Evolutionary conservation across 1,140 invertebrate genomes (phyloP).

Genomic region (Pogonus chalceus): DNA sequence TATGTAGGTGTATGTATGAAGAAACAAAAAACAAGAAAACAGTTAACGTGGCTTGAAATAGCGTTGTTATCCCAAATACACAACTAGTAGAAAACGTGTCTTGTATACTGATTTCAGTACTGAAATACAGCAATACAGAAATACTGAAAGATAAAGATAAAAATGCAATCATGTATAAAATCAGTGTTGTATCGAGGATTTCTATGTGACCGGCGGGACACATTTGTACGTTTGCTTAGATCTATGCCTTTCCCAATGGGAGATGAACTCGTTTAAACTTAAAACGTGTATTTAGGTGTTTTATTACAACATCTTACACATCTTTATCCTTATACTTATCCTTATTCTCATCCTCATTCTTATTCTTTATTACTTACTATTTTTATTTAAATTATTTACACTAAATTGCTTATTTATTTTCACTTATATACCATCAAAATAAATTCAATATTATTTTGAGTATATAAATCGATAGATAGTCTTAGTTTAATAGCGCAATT

Average conservation of each 20-base stretch:
- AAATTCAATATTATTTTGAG: too few relatives aligned
- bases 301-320: too few relatives aligned
- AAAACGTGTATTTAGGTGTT: slow-evolving; percentile 38
- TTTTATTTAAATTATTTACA: too few relatives aligned
- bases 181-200: slow-evolving; percentile 36
- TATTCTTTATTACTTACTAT: too few relatives aligned
- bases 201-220: slow-evolving; percentile 35
- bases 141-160: slow-evolving; percentile 27
- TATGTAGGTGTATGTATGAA: too few relatives aligned
- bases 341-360: too few relatives aligned
- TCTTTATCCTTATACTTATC: too few relatives aligned
- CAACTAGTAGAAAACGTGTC: background rate
- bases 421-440: too few relatives aligned
- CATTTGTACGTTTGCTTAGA: slow-evolving; percentile 30
- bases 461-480: too few relatives aligned
- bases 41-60: slow-evolving; percentile 33
- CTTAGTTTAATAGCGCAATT: too few relatives aligned
- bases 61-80: slow-evolving; percentile 31
- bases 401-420: too few relatives aligned
- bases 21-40: too few relatives aligned
- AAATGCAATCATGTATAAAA: slow-evolving; percentile 39
- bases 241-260: slow-evolving; percentile 27
- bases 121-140: background rate
- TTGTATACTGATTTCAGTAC: background rate
- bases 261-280: slow-evolving; percentile 37